Conservation (phyloP, 2,113 vertebrate genomes). For the Platichthys stellatus region DNA sequence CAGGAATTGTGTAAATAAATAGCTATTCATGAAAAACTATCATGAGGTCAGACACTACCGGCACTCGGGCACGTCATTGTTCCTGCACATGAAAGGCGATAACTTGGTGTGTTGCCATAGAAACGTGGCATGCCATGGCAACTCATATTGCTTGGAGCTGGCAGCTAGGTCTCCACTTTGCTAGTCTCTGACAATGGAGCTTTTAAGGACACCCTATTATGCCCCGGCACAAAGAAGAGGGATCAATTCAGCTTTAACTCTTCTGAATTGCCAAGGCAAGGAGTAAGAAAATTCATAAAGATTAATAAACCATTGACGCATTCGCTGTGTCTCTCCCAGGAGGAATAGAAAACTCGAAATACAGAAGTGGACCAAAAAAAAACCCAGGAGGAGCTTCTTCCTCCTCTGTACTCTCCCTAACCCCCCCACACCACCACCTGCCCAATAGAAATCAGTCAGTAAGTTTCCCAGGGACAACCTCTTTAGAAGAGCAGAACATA, state of each 20-base stretch:
- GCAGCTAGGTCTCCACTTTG: conserved; percentile 30
- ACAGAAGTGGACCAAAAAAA: conserved; percentile 17
- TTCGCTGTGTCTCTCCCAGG: conserved; percentile 23
- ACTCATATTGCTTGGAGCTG: conserved; percentile 32
- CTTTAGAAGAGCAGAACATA: conserved; percentile 52
- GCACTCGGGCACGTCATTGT: conserved; percentile 33
- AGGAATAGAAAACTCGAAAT: conserved; percentile 16
- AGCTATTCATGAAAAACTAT: conserved; percentile 44
- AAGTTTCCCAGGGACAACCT: conserved; percentile 59
- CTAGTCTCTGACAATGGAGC: conserved; percentile 38
- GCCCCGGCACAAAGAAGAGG: conserved; percentile 31
- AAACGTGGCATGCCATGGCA: conserved; percentile 48
- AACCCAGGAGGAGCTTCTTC: conserved; percentile 7
- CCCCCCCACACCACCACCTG: too few species aligned
- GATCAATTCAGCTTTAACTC: conserved; percentile 43
- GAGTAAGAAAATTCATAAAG: conserved; percentile 9
- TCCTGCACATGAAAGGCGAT: conserved; percentile 28
- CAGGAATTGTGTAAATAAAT: conserved; percentile 37
- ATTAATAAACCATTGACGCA: conserved; percentile 8
- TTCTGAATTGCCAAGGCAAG: conserved; percentile 7
- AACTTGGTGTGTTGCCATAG: conserved; percentile 70
- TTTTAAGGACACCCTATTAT: conserved; percentile 40
- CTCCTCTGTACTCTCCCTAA: background rate
- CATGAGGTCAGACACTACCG: conserved; percentile 44
- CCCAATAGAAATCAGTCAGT: conserved; percentile 54